A percentile compares a stretch with the other conserved stretches of the same genome.
These are phyloP conservation scores for Atlantisia rogersi DNA, from an alignment of 2,113 vertebrate genomes.

Conservation along the genomic window DNA sequence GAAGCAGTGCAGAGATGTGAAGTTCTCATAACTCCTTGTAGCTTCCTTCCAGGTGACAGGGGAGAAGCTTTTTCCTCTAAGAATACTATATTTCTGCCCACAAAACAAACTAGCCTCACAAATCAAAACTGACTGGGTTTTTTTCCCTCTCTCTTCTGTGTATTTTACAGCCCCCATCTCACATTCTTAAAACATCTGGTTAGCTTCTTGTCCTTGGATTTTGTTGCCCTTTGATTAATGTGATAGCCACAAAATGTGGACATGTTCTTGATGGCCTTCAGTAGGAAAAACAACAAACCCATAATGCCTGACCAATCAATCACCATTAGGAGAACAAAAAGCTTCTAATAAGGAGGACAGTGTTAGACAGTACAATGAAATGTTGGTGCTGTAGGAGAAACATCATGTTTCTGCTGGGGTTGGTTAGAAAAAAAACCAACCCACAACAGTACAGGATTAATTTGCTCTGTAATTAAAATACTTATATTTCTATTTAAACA, in stretches of 20 bases:
- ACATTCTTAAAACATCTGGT: constrained; percentile 70
- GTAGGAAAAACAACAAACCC: constrained; percentile 68
- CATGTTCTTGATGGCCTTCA: constrained; percentile 79
- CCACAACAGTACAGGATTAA: not conserved
- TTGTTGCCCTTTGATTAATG: constrained; percentile 85
- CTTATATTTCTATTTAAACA: not conserved
- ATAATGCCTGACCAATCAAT: constrained; percentile 62
- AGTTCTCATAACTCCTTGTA: not conserved
- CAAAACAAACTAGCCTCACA: not conserved
- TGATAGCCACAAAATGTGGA: constrained; percentile 82
- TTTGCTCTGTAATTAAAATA: not conserved
- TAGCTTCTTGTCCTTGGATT: constrained; percentile 64
- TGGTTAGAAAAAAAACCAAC: not conserved
- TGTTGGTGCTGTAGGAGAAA: constrained; percentile 66
- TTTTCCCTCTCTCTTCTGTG: not conserved
- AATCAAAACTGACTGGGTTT: not conserved
- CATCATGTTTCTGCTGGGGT: constrained; percentile 58
- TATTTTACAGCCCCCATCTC: constrained; percentile 37
- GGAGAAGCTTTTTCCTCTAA: not conserved
- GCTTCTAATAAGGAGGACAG: constrained; percentile 69
- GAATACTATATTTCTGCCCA: not conserved
- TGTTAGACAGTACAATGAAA: constrained; percentile 72
- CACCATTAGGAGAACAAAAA: constrained; percentile 71
- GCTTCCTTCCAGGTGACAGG: not conserved
- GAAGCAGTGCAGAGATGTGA: not conserved